Evolutionary conservation across 2,888 invertebrate species (phyloP).

Genomic region (Lymantria monacha): DNA sequence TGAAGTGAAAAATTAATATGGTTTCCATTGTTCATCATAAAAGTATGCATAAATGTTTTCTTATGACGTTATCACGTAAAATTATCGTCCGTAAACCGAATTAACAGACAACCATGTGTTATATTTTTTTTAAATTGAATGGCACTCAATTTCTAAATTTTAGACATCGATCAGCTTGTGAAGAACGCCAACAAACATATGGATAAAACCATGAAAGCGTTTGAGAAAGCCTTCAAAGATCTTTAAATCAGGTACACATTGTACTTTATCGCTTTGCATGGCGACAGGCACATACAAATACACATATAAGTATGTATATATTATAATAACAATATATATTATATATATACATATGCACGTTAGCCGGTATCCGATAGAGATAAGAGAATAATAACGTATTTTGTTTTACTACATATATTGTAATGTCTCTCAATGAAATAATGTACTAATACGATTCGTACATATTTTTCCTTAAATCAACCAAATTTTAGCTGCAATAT

Average conservation of each 20-base stretch:
- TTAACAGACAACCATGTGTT: too few relatives aligned
- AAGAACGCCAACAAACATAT: slow-evolving; percentile 57
- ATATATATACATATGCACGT: neutral
- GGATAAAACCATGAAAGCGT: slow-evolving; percentile 60
- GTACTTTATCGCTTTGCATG: slow-evolving; percentile 47
- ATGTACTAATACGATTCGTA: too few relatives aligned
- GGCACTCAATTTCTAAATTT: slow-evolving; percentile 9
- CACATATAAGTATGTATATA: slow-evolving; percentile 3
- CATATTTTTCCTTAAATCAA: too few relatives aligned
- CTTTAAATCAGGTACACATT: slow-evolving; percentile 46
- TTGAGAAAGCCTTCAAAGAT: slow-evolving; percentile 58
- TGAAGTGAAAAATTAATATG: too few relatives aligned
- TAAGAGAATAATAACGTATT: neutral
- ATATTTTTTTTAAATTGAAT: too few relatives aligned
- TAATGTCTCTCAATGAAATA: neutral
- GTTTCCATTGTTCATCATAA: too few relatives aligned
- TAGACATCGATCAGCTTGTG: slow-evolving; percentile 54
- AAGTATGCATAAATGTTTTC: too few relatives aligned
- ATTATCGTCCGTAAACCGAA: too few relatives aligned
- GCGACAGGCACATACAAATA: slow-evolving; percentile 13
- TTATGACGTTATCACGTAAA: too few relatives aligned
- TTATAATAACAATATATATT: neutral
- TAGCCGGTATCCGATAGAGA: neutral
- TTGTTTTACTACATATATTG: neutral
- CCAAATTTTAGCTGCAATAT: too few relatives aligned